Evolutionary conservation across 2,888 invertebrate species (phyloP).

Genomic region (Pseudanteris insignis): DNA sequence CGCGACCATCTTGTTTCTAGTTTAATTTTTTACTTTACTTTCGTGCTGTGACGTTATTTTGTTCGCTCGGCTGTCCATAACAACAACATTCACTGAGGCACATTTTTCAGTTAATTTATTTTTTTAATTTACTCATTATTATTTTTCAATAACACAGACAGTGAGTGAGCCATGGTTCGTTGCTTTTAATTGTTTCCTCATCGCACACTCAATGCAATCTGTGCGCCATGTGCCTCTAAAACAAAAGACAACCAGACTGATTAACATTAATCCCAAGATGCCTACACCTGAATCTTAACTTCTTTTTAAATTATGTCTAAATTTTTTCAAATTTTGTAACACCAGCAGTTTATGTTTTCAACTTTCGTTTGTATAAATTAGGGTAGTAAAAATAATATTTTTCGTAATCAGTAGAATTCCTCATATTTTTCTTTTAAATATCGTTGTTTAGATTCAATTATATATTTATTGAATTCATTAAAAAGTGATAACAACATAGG

Average conservation of each 20-base stretch:
- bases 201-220: slow-evolving; percentile 65
- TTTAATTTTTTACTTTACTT: slow-evolving; percentile 30
- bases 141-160: slow-evolving; percentile 60
- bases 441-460: no score
- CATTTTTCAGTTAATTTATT: slow-evolving; percentile 53
- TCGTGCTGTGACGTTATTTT: slow-evolving; percentile 38
- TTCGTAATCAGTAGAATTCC: no score
- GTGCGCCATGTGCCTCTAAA: slow-evolving; percentile 85
- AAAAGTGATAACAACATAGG: no score
- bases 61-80: slow-evolving; percentile 56
- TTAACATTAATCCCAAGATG: slow-evolving; percentile 64
- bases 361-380: no score
- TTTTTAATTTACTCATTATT: slow-evolving; percentile 44
- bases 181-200: slow-evolving; percentile 55
- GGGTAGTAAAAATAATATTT: no score
- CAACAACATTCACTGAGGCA: slow-evolving; percentile 58
- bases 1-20: slow-evolving; percentile 61
- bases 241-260: slow-evolving; percentile 72
- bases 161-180: slow-evolving; percentile 63
- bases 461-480: no score
- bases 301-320: no score
- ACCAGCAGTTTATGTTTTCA: no score
- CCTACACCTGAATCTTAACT: slow-evolving; percentile 51
- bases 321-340: slow-evolving; percentile 55
- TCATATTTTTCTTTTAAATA: no score